Percentiles rank a stretch among this genome's conserved stretches.
Conservation (phyloP, 2,113 vertebrate species). For the Xenopus borealis region DNA sequence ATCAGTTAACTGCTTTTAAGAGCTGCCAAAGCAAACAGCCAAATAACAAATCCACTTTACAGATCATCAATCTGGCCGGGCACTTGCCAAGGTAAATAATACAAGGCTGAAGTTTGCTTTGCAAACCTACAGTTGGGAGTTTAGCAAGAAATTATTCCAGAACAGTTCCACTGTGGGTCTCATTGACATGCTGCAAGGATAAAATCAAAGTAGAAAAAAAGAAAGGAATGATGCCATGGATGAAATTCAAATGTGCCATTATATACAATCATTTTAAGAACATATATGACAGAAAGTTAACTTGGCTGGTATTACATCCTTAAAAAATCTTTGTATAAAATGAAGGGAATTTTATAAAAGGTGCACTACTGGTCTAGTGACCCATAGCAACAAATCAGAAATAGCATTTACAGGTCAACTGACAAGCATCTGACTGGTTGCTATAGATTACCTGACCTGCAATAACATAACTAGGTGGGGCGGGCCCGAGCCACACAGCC, state of each 20-base stretch:
- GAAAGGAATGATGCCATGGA: not conserved
- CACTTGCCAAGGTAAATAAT: slow-evolving; percentile 92
- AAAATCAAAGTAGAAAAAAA: not conserved
- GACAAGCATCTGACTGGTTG: too few species aligned
- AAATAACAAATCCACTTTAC: slow-evolving; percentile 99
- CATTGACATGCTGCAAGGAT: not conserved
- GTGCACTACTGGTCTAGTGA: too few species aligned
- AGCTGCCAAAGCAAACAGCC: slow-evolving; percentile 98
- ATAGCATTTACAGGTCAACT: too few species aligned
- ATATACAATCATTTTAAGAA: not conserved
- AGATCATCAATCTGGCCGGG: slow-evolving; percentile 93
- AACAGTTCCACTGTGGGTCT: slow-evolving; percentile 48
- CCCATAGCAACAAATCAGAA: too few species aligned
- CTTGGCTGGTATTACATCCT: not conserved
- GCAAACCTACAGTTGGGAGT: slow-evolving; percentile 75
- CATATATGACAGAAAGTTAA: not conserved
- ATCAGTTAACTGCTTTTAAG: slow-evolving; percentile 95
- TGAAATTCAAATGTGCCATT: not conserved
- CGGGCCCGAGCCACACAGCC: too few species aligned
- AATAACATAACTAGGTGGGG: too few species aligned
- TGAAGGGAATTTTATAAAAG: not conserved
- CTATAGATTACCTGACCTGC: too few species aligned
- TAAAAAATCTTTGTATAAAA: not conserved
- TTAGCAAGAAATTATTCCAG: slow-evolving; percentile 66
- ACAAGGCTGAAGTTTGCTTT: slow-evolving; percentile 86